Evolutionary conservation across 35 echinoderm and acorn worm genomes (phyloP).

Genomic region (Eucidaris tribuloides): DNA sequence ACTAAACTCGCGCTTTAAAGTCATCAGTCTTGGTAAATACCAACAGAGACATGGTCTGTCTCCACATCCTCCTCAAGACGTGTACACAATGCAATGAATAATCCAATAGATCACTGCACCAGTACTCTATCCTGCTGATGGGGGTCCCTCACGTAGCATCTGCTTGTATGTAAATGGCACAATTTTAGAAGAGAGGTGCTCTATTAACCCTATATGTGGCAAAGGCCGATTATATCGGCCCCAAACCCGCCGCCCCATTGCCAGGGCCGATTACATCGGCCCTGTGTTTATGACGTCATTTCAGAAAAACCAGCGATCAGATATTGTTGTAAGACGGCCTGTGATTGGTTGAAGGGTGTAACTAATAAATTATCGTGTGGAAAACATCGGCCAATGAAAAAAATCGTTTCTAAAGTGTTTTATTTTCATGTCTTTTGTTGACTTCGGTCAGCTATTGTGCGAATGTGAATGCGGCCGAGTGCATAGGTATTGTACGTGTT

Average conservation of each 20-base stretch:
- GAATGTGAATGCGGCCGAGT: background rate
- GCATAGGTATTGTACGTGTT: background rate
- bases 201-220: conserved; percentile 11
- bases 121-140: too few species aligned
- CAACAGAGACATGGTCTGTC: too few species aligned
- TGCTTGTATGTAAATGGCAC: too few species aligned
- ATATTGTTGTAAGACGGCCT: background rate
- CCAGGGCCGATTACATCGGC: background rate
- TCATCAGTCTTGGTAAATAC: too few species aligned
- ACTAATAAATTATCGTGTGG: background rate
- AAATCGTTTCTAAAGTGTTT: background rate
- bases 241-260: background rate
- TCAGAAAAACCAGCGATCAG: background rate
- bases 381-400: background rate
- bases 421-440: background rate
- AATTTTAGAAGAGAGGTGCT: too few species aligned
- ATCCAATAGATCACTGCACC: too few species aligned
- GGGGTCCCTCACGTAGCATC: too few species aligned
- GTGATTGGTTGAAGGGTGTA: background rate
- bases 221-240: background rate
- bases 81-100: too few species aligned
- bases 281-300: background rate
- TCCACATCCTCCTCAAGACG: too few species aligned
- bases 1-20: too few species aligned
- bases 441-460: background rate